phyloP scores from a whole-genome alignment of 2,113 vertebrate species.

The Hyla sarda region DNA sequence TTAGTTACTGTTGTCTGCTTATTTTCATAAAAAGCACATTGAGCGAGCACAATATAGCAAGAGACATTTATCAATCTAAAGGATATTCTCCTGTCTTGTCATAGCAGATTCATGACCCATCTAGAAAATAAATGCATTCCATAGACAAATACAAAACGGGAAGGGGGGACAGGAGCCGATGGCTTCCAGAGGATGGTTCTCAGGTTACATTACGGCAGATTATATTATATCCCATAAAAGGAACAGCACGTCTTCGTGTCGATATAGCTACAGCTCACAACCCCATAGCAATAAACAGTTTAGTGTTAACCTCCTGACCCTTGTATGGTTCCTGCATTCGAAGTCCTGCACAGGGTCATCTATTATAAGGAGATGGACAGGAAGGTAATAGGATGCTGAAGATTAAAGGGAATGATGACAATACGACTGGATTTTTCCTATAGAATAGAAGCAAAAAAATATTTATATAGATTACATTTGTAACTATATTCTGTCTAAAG shows the following conservation, averaged over 20 bases:
- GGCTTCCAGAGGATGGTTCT: constrained; percentile 33
- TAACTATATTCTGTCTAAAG: no score
- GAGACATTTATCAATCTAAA: constrained; percentile 58
- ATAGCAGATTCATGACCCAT: constrained; percentile 54
- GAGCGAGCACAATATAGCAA: constrained; percentile 43
- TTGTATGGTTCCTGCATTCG: background rate
- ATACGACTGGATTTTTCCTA: background rate
- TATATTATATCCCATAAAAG: constrained; percentile 53
- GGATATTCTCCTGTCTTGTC: constrained; percentile 56
- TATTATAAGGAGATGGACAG: background rate
- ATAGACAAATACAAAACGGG: constrained; percentile 48
- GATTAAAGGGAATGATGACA: background rate
- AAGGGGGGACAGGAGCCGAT: constrained; percentile 12
- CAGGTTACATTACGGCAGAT: constrained; percentile 46
- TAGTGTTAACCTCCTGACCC: constrained; percentile 39
- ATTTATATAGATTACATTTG: no score
- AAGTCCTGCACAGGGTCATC: constrained; percentile 4
- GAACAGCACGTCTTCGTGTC: constrained; percentile 29
- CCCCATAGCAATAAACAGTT: constrained; percentile 22
- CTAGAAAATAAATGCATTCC: constrained; percentile 54
- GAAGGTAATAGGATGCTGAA: constrained; percentile 4
- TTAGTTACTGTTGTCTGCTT: constrained; percentile 48
- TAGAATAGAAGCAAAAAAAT: background rate
- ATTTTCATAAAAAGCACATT: constrained; percentile 53
- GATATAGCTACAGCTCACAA: constrained; percentile 36